phyloP scores from a whole-genome alignment of 1,140 invertebrate genomes.

The Calephelis virginiensis region DNA sequence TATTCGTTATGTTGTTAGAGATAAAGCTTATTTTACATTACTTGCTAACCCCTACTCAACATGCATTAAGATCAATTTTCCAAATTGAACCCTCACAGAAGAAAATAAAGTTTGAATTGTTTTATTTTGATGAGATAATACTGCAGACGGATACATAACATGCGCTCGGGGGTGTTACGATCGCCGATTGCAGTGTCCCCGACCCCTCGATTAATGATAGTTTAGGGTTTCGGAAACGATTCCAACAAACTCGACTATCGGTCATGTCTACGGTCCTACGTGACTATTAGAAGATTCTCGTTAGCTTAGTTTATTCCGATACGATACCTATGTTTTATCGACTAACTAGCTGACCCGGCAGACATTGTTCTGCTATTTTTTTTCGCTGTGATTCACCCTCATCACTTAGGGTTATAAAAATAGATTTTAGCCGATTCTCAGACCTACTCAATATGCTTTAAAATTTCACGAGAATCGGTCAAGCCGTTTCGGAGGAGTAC shows the following conservation, averaged over 20 bases:
- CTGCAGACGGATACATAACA: constrained; percentile 56
- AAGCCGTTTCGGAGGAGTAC: no score
- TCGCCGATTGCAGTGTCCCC: constrained; percentile 57
- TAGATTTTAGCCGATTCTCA: no score
- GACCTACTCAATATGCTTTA: no score
- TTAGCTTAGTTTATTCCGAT: no score
- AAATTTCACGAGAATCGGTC: no score
- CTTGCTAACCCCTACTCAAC: constrained; percentile 40
- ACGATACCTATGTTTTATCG: no score
- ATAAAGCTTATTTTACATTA: constrained; percentile 51
- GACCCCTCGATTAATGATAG: constrained; percentile 40
- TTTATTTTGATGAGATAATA: constrained; percentile 22
- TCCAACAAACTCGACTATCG: constrained; percentile 18
- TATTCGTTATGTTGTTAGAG: neutral
- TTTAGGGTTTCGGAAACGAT: constrained; percentile 39
- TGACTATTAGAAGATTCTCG: neutral
- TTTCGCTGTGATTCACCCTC: no score
- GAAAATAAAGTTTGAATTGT: neutral
- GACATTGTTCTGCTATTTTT: no score
- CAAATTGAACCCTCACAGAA: constrained; percentile 26
- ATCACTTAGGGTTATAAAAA: no score
- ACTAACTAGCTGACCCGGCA: no score
- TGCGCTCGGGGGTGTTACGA: constrained; percentile 52
- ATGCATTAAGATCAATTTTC: constrained; percentile 25
- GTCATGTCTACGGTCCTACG: neutral